Conservation (phyloP, 2,888 invertebrate species). For the Sminthurides aquaticus region DNA sequence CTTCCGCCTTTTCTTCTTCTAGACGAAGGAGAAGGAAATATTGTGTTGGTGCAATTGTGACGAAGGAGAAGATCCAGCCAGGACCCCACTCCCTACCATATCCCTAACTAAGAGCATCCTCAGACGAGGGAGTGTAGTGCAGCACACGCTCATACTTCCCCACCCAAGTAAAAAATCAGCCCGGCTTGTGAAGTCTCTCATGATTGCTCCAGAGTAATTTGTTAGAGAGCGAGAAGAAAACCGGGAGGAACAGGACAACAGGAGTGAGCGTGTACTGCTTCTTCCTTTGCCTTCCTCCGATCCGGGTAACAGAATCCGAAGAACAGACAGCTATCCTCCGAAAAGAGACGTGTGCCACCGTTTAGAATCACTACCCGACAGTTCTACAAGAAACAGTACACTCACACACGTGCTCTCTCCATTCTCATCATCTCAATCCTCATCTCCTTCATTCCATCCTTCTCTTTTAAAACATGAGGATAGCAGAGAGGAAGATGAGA, state of each 20-base stretch:
- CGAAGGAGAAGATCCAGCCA: neutral
- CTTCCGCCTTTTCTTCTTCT: conserved; percentile 6
- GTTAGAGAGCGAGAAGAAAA: neutral
- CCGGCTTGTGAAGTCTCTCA: neutral
- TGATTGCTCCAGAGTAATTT: neutral
- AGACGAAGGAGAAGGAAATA: conserved; percentile 18
- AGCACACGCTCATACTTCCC: neutral
- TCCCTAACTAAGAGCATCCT: too few species aligned
- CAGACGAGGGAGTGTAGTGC: too few species aligned
- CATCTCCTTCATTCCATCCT: too few species aligned
- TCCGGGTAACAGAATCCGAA: neutral
- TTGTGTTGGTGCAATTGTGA: conserved; percentile 10
- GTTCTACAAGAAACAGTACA: neutral
- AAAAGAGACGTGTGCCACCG: neutral
- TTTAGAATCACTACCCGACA: neutral
- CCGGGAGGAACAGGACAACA: too few species aligned
- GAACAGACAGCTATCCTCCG: neutral
- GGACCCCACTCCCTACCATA: neutral
- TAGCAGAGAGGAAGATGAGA: too few species aligned
- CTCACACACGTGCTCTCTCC: neutral
- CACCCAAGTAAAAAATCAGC: neutral
- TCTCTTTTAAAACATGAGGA: too few species aligned
- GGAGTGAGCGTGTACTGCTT: neutral
- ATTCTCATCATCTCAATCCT: too few species aligned
- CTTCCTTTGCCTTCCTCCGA: neutral